Evolutionary conservation across 2,113 vertebrate genomes (phyloP), one percentile per base, ranked within the genome.

Genomic region (Illadopsis cleaveri): DNA sequence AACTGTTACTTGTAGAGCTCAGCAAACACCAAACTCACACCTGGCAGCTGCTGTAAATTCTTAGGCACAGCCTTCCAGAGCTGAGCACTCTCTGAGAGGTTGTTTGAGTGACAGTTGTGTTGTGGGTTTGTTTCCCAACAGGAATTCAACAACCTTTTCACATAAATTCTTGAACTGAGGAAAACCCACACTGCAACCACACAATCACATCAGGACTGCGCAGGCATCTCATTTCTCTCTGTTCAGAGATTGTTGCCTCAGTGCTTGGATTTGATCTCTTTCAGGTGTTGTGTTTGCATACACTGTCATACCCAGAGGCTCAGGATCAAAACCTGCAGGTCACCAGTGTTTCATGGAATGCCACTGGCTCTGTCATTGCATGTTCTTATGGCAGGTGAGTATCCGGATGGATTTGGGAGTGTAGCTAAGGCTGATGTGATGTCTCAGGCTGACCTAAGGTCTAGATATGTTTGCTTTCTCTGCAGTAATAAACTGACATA

Each of bases 361-460:
- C 98, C 70, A 99, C 99, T 0, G 99, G 99, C 25, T 98, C 99
- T 0, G 98, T 99, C 19, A 48, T 99, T 33, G 99, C 98, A 0
- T 99, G 99, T 92, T 98, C 98, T 1, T 99, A 99, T 3, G 99
- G 99, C 62, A 98, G 98, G 99, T 99, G 98, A 94, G 98, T 95
- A 6, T 31, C 70, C 1, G 0, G 21, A 14, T 1, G 38, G 53
- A 23, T 10, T 6, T 22, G 64, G 66, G 79, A 44, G 38, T 7
- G 3, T 57, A 28, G 4, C 31, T 33, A 61, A 61, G 53, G 22
- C 31, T 68, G 35, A 12, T 12, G 51, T 24, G 69, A 33, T 8
- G 3, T 24, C 68, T 82, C 25, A 20, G 61, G 8, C 61, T 82
- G 53, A 53, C 70, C 19, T 11, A 12, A 82, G 28, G 28, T 50